Evolutionary conservation across 2,888 invertebrate genomes (phyloP).

Genomic region (Calameuta pallipes): DNA sequence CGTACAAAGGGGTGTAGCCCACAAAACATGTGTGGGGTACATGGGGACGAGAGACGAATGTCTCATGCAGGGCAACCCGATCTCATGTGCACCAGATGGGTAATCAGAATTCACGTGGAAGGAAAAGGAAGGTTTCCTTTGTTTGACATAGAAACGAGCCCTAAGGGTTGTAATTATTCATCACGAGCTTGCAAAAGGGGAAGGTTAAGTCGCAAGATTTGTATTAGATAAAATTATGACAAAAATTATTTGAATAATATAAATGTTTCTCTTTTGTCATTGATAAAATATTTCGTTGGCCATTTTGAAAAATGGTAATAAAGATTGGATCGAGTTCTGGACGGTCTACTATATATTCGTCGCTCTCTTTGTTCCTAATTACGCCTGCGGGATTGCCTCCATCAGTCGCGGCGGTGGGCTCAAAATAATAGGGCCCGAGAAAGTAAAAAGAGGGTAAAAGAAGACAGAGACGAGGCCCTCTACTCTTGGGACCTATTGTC

Average conservation of each 20-base stretch:
- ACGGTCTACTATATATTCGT: conserved; percentile 17
- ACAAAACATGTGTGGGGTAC: conserved; percentile 25
- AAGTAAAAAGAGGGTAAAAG: conserved; percentile 24
- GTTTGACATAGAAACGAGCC: background rate
- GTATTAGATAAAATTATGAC: background rate
- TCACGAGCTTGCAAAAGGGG: background rate
- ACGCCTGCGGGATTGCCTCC: conserved; percentile 42
- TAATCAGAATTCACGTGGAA: conserved; percentile 41
- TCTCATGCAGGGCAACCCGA: conserved; percentile 41
- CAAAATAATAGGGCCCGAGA: conserved; percentile 49
- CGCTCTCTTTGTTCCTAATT: conserved; percentile 46
- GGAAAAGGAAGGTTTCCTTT: background rate
- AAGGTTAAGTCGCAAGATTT: background rate
- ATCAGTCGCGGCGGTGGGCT: conserved; percentile 41
- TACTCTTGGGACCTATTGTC: conserved; percentile 8
- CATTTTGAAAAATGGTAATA: conserved; percentile 15
- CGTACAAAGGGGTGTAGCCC: conserved; percentile 42
- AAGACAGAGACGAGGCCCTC: conserved; percentile 1
- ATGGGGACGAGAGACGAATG: conserved; percentile 17
- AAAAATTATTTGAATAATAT: background rate
- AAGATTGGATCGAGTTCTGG: conserved; percentile 25
- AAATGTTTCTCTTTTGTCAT: background rate
- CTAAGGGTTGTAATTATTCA: background rate
- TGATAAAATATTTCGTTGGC: background rate
- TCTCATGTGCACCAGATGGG: conserved; percentile 47